Evolutionary conservation across 2,888 invertebrate species (phyloP).

Genomic region (Alsophila aescularia): DNA sequence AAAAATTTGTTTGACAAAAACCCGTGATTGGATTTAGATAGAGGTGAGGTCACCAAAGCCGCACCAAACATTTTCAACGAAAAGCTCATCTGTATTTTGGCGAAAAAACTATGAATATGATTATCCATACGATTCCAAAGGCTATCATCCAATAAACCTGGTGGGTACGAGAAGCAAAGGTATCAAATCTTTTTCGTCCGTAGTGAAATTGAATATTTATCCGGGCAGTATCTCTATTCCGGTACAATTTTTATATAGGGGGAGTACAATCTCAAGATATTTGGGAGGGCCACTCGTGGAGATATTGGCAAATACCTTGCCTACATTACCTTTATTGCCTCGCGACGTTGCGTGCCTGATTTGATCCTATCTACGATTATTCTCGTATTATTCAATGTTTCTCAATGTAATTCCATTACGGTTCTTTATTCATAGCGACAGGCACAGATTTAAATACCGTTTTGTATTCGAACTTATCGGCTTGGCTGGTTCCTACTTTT

Average conservation of each 20-base stretch:
- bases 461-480: constrained; percentile 28
- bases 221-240: constrained; percentile 84
- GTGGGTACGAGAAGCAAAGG: constrained; percentile 71
- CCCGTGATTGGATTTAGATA: constrained; percentile 52
- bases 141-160: constrained; percentile 82
- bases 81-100: constrained; percentile 66
- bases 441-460: constrained; percentile 32
- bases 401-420: constrained; percentile 63
- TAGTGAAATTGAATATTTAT: constrained; percentile 85
- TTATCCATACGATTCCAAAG: constrained; percentile 82
- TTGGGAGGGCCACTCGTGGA: constrained; percentile 81
- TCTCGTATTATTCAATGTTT: constrained; percentile 72
- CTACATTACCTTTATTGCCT: constrained; percentile 83
- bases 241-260: constrained; percentile 84
- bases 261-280: constrained; percentile 83
- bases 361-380: constrained; percentile 74
- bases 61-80: constrained; percentile 60
- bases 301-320: constrained; percentile 83
- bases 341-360: constrained; percentile 74
- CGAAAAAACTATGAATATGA: constrained; percentile 80
- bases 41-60: constrained; percentile 47
- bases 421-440: constrained; percentile 55
- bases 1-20: constrained; percentile 34
- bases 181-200: constrained; percentile 84
- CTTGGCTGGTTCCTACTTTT: constrained; percentile 10